Evolutionary conservation across 2,888 invertebrate genomes (phyloP).

Genomic region (Folsomia manolachei): DNA sequence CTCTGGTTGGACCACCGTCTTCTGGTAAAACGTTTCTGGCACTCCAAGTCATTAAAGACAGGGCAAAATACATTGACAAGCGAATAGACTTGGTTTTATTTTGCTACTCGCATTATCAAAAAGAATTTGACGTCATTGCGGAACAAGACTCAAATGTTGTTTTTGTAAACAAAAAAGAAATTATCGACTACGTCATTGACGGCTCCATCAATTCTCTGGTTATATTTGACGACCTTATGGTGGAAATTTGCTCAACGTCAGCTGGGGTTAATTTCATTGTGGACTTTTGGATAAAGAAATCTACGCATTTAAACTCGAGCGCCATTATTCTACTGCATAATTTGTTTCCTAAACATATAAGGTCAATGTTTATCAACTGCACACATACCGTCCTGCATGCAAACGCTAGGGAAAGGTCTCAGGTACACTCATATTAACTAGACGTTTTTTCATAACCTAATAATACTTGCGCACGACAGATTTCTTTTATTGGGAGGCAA

Average conservation of each 20-base stretch:
- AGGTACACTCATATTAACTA: too few species aligned
- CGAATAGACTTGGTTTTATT: background rate
- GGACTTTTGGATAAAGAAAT: background rate
- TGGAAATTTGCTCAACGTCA: background rate
- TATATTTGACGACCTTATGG: background rate
- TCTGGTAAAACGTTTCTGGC: background rate
- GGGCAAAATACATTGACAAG: background rate
- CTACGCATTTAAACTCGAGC: background rate
- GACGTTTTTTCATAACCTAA: too few species aligned
- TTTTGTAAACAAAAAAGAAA: background rate
- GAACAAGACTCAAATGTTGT: background rate
- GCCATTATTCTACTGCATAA: background rate
- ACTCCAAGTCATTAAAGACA: background rate
- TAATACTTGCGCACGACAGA: too few species aligned
- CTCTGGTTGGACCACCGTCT: background rate
- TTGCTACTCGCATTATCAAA: background rate
- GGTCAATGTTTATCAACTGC: background rate
- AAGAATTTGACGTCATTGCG: background rate
- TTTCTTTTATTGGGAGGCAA: background rate
- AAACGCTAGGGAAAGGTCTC: background rate
- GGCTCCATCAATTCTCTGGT: background rate
- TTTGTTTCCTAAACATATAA: background rate
- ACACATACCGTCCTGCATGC: background rate
- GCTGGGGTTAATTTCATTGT: background rate
- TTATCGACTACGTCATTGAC: background rate